A percentile compares a stretch with the other conserved stretches of the same genome.
phyloP scores from a whole-genome alignment of 92 coral and sea anemone species.

The Phymanthus crucifer region DNA sequence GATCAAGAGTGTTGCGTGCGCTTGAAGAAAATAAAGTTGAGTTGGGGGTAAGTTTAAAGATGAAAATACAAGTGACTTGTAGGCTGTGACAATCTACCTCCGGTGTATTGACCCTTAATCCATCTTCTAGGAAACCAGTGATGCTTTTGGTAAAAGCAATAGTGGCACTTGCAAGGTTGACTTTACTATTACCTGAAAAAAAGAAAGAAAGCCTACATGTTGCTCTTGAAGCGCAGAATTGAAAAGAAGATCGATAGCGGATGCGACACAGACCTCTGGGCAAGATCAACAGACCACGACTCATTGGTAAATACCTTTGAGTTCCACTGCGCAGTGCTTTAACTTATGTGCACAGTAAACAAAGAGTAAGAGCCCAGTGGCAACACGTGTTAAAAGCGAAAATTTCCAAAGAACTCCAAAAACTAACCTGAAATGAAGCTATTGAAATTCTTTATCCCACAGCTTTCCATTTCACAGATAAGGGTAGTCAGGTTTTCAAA shows the following conservation, averaged over 20 bases:
- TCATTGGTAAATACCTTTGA: too few species aligned
- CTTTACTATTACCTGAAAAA: slow-evolving; percentile 51
- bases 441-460: slow-evolving; percentile 74
- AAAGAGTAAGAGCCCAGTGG: background rate
- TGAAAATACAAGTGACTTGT: too few species aligned
- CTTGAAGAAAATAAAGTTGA: too few species aligned
- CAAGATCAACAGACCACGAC: too few species aligned
- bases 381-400: background rate
- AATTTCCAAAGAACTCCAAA: background rate
- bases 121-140: slow-evolving; percentile 73
- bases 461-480: slow-evolving; percentile 92
- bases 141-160: slow-evolving; percentile 77
- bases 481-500: slow-evolving; percentile 69
- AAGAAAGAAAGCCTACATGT: background rate
- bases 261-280: too few species aligned
- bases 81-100: slow-evolving; percentile 58
- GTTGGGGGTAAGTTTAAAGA: too few species aligned
- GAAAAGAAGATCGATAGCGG: too few species aligned
- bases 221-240: background rate
- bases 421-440: slow-evolving; percentile 54
- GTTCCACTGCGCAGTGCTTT: too few species aligned
- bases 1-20: too few species aligned
- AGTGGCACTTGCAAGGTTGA: slow-evolving; percentile 69
- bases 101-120: slow-evolving; percentile 69
- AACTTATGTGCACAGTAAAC: too few species aligned